Evolutionary conservation across 1,140 invertebrate genomes (phyloP), one percentile per base, ranked within the genome.

Genomic region (Drosophila teissieri): DNA sequence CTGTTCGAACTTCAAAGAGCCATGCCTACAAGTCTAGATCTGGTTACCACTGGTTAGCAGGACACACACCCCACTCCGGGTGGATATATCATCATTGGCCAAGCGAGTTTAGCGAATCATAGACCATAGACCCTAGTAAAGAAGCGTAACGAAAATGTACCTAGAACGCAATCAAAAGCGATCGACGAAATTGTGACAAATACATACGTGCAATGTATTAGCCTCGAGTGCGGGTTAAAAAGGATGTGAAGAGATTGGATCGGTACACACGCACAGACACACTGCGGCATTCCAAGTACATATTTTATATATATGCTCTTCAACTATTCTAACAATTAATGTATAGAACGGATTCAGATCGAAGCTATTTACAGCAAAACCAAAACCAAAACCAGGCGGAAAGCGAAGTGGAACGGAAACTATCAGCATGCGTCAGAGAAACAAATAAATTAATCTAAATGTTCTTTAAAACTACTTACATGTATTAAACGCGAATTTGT

Each of bases 401-500:
- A 62, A 40, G 52, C 31, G 65, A 56, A 31, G 15, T 58, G 53
- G 10, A 51, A 57, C 61, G 51, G 34, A 62, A 78, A 65, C 75
- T 77, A 86, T 76, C 60, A 83, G 58, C 65, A 75, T 58, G 44
- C 31, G 56, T 48, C 31, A 63, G 70, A 46, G 40, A 70, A 39
- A 68, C 15, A 63, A 53, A 68, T 61, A 86, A 89, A 70, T 84
- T 89, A 90, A 84, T 89, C 85, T 89, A 90, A 89, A 89, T 89
- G 84, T 89, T 89, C 84, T 89, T 90, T 74, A 90, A 84, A 84
- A 80, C 75, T 79, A 89, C 78, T 89, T 77, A 84, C 89, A 89
- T 90, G 84, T 89, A 89, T 89, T 90, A 84, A 89, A 89, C 85
- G 85, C 85, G 85, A 90, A 89, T 89, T 89, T 89, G 84, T 89